Evolutionary conservation across 2,113 vertebrate species (phyloP), one percentile per base, ranked within the genome.

Genomic region (Oreotrochilus melanogaster): DNA sequence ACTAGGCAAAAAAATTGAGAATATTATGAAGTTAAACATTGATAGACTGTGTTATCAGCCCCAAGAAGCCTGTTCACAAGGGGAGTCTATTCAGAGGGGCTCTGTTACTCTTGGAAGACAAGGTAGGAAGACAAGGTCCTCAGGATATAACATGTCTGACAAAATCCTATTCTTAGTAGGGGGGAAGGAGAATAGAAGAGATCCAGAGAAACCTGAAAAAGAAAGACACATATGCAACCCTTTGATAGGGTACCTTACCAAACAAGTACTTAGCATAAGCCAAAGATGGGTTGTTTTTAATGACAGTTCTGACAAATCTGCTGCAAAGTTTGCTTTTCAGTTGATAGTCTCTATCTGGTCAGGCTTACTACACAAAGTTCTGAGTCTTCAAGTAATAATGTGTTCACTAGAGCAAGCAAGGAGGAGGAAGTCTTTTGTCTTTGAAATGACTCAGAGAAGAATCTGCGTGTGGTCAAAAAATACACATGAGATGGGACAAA

Each of bases 251-350:
- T 64, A 42, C 33, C 37, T 75, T 75, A 72, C 35, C 35, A 62
- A 79, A 61, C 12, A 85, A 79, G 45, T 75, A 45, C 24, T 75
- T 78, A 27, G 8, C 33, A 21, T 51, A 60, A 89, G 53, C 30
- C 57, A 87, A 81, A 89, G 53, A 47, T 47, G 19, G 11, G 5
- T 89, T 85, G 35, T 89, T 94, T 91, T 60, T 69, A 62, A 62
- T 91, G 64, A 25, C 24, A 45, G 18, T 64, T 81, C 57, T 87
- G 57, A 85, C 61, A 92, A 42, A 85, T 62, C 51, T 75, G 43
- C 66, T 65, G 65, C 53, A 33, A 39, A 81, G 43, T 85, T 87
- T 85, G 48, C 57, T 72, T 89, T 87, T 78, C 69, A 85, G 53
- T 51, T 92, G 67, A 12, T 76, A 43, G 14, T 47, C 78, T 71